These are phyloP conservation scores for Coelopa frigida DNA, from an alignment of 1,140 invertebrate species.

Conservation along the genomic window DNA sequence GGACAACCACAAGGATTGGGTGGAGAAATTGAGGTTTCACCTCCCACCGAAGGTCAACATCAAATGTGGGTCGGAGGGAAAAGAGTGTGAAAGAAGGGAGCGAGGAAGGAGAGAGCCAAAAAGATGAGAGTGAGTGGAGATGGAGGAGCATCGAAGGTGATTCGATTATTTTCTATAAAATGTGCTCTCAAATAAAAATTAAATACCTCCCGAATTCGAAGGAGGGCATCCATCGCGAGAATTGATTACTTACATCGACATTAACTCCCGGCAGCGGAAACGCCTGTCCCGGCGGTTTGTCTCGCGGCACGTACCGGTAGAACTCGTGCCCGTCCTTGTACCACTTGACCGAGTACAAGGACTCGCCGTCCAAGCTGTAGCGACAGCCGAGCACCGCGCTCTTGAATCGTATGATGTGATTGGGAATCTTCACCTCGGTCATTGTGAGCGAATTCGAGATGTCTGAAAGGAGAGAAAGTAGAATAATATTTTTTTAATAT, in stretches of 20 bases:
- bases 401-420: slow-evolving; percentile 60
- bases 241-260: slow-evolving; percentile 66
- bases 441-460: slow-evolving; percentile 53
- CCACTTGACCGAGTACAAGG: slow-evolving; percentile 80
- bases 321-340: slow-evolving; percentile 84
- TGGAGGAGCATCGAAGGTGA: slow-evolving; percentile 1
- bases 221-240: background rate
- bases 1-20: too few species aligned
- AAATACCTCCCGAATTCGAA: background rate
- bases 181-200: background rate
- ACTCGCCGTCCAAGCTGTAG: slow-evolving; percentile 70
- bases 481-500: slow-evolving; percentile 4
- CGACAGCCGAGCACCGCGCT: slow-evolving; percentile 65
- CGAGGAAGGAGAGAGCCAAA: too few species aligned
- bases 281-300: slow-evolving; percentile 62
- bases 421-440: slow-evolving; percentile 59
- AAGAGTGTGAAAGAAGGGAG: too few species aligned
- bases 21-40: too few species aligned
- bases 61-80: too few species aligned
- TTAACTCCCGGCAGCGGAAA: slow-evolving; percentile 68
- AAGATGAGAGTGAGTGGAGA: too few species aligned
- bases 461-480: slow-evolving; percentile 32
- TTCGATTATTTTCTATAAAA: background rate
- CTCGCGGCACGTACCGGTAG: slow-evolving; percentile 70
- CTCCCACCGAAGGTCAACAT: too few species aligned